Conservation (phyloP, 2,113 vertebrate genomes). For the Aptenodytes forsteri region DNA sequence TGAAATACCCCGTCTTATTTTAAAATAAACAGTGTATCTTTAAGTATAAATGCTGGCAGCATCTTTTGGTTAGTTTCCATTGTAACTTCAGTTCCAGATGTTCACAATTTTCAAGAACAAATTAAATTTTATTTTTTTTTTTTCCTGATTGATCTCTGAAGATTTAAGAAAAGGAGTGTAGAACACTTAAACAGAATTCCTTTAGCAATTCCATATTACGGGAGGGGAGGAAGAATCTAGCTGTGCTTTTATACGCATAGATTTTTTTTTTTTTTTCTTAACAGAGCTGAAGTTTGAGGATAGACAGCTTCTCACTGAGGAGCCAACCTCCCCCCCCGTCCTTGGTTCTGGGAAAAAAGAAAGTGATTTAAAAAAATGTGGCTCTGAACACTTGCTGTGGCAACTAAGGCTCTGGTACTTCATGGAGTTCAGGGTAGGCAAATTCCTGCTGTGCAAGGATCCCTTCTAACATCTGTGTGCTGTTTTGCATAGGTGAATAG, state of each 20-base stretch:
- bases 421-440: slow-evolving; percentile 16
- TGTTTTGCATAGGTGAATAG: neutral
- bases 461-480: neutral
- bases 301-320: neutral
- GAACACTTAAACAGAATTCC: neutral
- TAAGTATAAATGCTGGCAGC: neutral
- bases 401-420: neutral
- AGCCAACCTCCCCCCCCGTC: neutral
- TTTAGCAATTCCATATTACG: neutral
- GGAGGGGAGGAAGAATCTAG: neutral
- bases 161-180: neutral
- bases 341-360: neutral
- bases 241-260: neutral
- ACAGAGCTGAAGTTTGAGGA: neutral
- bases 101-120: neutral
- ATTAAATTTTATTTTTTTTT: too few species aligned
- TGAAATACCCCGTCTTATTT: neutral
- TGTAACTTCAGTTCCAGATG: neutral
- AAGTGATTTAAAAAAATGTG: neutral
- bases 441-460: neutral
- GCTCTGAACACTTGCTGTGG: neutral
- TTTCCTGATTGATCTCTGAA: neutral
- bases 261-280: neutral
- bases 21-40: neutral
- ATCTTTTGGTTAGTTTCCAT: neutral